Conservation (phyloP, 2,113 vertebrate genomes). For the Bettongia penicillata region DNA sequence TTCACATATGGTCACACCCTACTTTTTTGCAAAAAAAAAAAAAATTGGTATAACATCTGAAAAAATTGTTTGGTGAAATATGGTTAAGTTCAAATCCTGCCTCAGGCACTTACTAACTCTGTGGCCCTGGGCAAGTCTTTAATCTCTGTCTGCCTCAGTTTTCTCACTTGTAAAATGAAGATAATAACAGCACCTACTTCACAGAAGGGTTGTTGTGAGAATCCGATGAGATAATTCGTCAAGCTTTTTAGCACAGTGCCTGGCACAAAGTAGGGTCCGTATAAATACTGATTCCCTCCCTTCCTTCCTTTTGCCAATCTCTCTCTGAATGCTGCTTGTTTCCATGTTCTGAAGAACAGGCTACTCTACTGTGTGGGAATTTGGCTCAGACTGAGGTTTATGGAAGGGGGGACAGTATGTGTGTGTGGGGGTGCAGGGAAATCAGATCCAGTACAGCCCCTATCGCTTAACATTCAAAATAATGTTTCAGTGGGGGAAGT, state of each 20-base stretch:
- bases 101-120: neutral
- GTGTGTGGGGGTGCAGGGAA: neutral
- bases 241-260: neutral
- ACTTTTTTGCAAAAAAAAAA: too few relatives aligned
- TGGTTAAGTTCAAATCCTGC: neutral
- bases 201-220: neutral
- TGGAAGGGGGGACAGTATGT: neutral
- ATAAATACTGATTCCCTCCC: neutral
- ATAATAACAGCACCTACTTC: neutral
- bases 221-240: neutral
- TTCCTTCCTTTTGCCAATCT: neutral
- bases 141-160: neutral
- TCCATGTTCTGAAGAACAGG: constrained; percentile 7
- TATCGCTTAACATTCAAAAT: neutral
- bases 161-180: neutral
- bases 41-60: too few relatives aligned
- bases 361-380: neutral
- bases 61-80: too few relatives aligned
- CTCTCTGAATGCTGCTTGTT: neutral
- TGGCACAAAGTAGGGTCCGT: neutral
- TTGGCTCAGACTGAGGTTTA: neutral
- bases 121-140: neutral
- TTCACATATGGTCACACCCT: too few relatives aligned
- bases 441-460: neutral
- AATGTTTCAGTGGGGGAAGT: constrained; percentile 4